Base-by-base conservation (phyloP, 2,888 invertebrate species). In the Spialia ferax region DNA sequence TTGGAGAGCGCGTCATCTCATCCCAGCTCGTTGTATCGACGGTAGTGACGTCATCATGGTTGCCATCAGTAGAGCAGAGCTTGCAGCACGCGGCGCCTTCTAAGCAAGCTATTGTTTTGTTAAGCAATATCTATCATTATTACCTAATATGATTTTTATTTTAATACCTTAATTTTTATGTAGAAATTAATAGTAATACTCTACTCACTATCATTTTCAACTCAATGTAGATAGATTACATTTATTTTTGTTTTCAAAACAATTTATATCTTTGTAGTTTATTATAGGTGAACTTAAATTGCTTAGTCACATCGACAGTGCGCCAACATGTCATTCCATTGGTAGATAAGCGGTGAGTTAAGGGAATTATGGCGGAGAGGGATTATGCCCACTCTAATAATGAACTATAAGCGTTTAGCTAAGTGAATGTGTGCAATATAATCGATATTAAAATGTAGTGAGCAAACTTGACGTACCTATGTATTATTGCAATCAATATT, bases 321-420 rank as follows among this genome's bases (percentile, higher is more conserved):
- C 89, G 90, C 86, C 85, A 86, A 56, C 86, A 87, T 88, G 81
- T 85, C 91, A 91, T 92, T 89, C 88, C 91, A 92, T 91, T 85
- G 93, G 90, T 93, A 93, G 91, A 73, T 85, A 83, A 83, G 85
- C 93, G 94, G 94, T 94, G 94, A 94, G 94, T 91, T 92, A 80
- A 87, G 83, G 88, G 89, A 91, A 88, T 89, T 91, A 84, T 94
- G 94, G 93, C 93, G 94, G 92, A 89, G 94, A 94, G 94, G 94
- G 94, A 94, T 93, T 81, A 84, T 80, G 91, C 91, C 92, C 93
- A 87, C 87, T 91, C 89, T 79, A 81, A 82, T 78, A 83, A 32
- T 82, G 84, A 82, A 73, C 85, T 81, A 86, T 79, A 85, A 73
- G 75, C 89, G 83, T 77, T 77, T 74, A 60, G 13, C 64, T 88